Evolutionary conservation across 2,888 invertebrate genomes (phyloP).

Genomic region (Nowickia ferox): DNA sequence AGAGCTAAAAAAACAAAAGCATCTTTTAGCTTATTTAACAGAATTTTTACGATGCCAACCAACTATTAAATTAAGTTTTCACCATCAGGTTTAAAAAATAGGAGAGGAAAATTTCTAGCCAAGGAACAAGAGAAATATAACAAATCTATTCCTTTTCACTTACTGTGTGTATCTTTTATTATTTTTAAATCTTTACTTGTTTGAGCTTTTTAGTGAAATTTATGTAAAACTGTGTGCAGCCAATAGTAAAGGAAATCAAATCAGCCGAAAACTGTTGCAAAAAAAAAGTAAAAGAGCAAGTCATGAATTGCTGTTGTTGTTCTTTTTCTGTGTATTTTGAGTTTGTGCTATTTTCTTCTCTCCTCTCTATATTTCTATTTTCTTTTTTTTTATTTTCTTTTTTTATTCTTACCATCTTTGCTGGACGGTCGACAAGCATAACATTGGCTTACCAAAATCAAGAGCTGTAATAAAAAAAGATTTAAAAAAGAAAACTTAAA

Average conservation of each 20-base stretch:
- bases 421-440: conserved; percentile 52
- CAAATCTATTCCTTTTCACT: conserved; percentile 30
- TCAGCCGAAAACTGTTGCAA: conserved; percentile 43
- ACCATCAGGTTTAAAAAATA: conserved; percentile 28
- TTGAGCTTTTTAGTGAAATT: background rate
- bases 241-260: conserved; percentile 50
- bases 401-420: background rate
- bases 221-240: conserved; percentile 2
- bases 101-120: background rate
- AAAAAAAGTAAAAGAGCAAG: background rate
- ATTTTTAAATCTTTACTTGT: conserved; percentile 41
- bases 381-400: background rate
- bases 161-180: conserved; percentile 2
- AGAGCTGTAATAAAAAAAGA: conserved; percentile 30
- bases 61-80: conserved; percentile 52
- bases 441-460: conserved; percentile 59
- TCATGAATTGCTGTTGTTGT: conserved; percentile 50
- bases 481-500: conserved; percentile 39
- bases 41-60: background rate
- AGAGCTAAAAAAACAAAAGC: conserved; percentile 18
- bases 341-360: background rate
- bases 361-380: background rate
- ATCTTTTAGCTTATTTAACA: conserved; percentile 7
- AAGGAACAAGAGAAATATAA: background rate
- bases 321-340: background rate